Evolutionary conservation across 2,888 invertebrate species (phyloP), one percentile per base, ranked within the genome.

Genomic region (Papilio protenor): DNA sequence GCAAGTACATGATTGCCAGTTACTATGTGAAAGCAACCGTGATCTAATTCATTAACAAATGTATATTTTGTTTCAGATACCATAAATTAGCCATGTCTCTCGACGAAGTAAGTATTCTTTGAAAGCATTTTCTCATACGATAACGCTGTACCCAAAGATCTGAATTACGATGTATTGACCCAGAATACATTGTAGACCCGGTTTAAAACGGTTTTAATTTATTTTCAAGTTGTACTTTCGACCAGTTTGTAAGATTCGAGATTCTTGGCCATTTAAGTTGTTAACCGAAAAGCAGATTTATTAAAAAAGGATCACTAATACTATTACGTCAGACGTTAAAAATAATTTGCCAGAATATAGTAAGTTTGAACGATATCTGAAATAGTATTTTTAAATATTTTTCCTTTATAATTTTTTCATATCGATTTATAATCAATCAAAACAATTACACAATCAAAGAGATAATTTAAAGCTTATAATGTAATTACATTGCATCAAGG

Each of bases 51-150:
- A 76, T 40, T 47, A 72, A 71, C 21, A 55, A 57, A 27, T 75
- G 73, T 81, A 81, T 80, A 72, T 83, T 79, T 87, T 87, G 84
- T 92, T 92, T 79, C 93, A 93, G 94, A 91, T 93, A 89, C 91
- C 88, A 85, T 84, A 71, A 81, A 76, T 70, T 79, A 84, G 66
- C 70, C 86, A 95, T 95, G 95, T 94, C 95, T 87, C 91, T 95
- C 80, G 91, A 94, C 80, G 92, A 91, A 89, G 95, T 95, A 87
- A 93, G 89, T 83, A 40, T 55, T 16, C 6, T n/a, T 33, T n/a
- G 6, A 75, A 55, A 55, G 14, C 18, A 2, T 73, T 73, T 70
- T 45, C 21, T 73, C 27, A 16, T 59, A 57, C 10, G 18, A n/a
- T 40, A 59, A 70, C 4, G 23, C 14, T 16, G 33, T 77, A n/a